Evolutionary conservation across 1,140 invertebrate species (phyloP).

Genomic region (Melipona quadrifasciata): DNA sequence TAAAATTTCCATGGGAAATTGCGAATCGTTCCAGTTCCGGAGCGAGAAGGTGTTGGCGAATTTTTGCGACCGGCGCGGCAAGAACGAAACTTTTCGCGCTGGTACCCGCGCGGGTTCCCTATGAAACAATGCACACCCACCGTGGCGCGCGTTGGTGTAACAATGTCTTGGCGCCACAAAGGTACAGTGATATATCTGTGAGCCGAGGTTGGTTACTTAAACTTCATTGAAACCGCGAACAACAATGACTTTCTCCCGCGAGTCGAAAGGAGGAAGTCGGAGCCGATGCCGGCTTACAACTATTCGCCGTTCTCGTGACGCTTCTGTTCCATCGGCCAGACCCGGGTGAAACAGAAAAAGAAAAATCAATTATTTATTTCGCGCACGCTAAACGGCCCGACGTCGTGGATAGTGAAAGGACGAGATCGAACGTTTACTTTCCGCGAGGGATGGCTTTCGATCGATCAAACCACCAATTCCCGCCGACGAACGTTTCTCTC

Average conservation of each 20-base stretch:
- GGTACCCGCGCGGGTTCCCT: conserved; percentile 6
- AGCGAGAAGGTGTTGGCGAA: neutral
- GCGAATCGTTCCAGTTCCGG: too few relatives aligned
- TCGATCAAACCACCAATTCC: conserved; percentile 34
- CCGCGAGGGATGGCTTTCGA: conserved; percentile 15
- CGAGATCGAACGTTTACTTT: conserved; percentile 2
- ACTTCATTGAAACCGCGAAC: conserved; percentile 66
- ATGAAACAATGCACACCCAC: conserved; percentile 63
- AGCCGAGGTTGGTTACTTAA: conserved; percentile 48
- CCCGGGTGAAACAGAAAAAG: neutral
- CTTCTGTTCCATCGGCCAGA: conserved; percentile 30
- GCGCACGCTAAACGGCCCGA: conserved; percentile 34
- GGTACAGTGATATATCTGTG: conserved; percentile 48
- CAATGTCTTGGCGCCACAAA: conserved; percentile 60
- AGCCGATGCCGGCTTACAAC: conserved; percentile 38
- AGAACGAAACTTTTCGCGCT: conserved; percentile 39
- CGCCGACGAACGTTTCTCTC: neutral
- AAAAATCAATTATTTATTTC: conserved; percentile 67
- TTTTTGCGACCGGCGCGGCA: neutral
- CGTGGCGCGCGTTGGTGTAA: conserved; percentile 43
- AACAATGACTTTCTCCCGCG: conserved; percentile 68
- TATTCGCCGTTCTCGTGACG: conserved; percentile 59
- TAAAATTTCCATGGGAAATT: too few relatives aligned
- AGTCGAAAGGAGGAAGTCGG: conserved; percentile 67
- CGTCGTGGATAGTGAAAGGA: conserved; percentile 51